phyloP scores from a whole-genome alignment of 2,113 vertebrate genomes.

The Nematolebias whitei region DNA sequence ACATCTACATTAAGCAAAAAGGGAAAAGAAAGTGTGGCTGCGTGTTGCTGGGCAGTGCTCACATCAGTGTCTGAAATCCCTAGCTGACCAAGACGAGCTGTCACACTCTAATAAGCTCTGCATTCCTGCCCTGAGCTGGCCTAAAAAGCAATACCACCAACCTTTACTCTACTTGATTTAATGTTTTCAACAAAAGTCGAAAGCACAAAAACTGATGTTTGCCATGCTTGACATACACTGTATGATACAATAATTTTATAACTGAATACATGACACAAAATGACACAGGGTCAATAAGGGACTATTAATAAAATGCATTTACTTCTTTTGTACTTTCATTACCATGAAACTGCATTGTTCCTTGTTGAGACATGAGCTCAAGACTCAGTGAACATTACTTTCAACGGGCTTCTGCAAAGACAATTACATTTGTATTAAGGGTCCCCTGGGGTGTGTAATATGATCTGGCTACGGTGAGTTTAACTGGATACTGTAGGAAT shows the following conservation, averaged over 20 bases:
- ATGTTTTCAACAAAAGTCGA: neutral
- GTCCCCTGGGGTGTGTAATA: slow-evolving; percentile 51
- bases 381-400: slow-evolving; percentile 39
- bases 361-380: slow-evolving; percentile 21
- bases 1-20: slow-evolving; percentile 4
- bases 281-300: too few relatives aligned
- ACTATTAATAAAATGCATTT: slow-evolving; percentile 12
- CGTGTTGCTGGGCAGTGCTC: slow-evolving; percentile 60
- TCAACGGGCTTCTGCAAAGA: slow-evolving; percentile 47
- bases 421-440: slow-evolving; percentile 70
- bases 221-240: neutral
- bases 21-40: slow-evolving; percentile 20
- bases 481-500: slow-evolving; percentile 64
- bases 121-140: slow-evolving; percentile 61
- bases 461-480: slow-evolving; percentile 54
- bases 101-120: slow-evolving; percentile 64
- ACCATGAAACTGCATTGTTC: slow-evolving; percentile 46
- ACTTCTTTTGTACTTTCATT: slow-evolving; percentile 57
- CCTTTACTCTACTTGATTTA: slow-evolving; percentile 10
- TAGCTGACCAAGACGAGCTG: slow-evolving; percentile 61
- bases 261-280: slow-evolving; percentile 2
- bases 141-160: slow-evolving; percentile 54
- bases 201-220: neutral
- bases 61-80: slow-evolving; percentile 54
- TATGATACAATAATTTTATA: too few relatives aligned